Percentiles rank a stretch among this genome's conserved stretches.
phyloP scores from a whole-genome alignment of 2,888 invertebrate genomes.

The Stenolophus ochropezus region DNA sequence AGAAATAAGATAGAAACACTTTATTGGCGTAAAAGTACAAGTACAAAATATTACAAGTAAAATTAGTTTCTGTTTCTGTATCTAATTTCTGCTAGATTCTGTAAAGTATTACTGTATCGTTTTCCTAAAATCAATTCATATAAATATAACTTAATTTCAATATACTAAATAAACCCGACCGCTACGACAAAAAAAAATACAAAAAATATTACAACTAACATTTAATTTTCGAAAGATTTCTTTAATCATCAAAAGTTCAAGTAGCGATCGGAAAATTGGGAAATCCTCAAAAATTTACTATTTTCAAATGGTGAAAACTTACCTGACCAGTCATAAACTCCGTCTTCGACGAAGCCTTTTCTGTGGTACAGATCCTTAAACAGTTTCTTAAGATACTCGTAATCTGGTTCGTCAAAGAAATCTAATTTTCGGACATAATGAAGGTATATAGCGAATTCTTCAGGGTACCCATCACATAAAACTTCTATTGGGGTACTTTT shows the following conservation, averaged over 20 bases:
- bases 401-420: constrained; percentile 99
- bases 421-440: constrained; percentile 97
- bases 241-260: too few relatives aligned
- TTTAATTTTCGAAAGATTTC: too few relatives aligned
- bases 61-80: not conserved
- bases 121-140: too few relatives aligned
- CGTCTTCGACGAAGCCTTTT: constrained; percentile 91
- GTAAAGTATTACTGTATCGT: too few relatives aligned
- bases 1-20: not conserved
- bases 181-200: too few relatives aligned
- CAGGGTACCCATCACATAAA: constrained; percentile 84
- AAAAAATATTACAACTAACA: too few relatives aligned
- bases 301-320: not conserved
- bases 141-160: too few relatives aligned
- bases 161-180: too few relatives aligned
- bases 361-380: constrained; percentile 94
- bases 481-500: constrained; percentile 98
- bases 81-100: not conserved
- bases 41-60: not conserved
- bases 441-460: constrained; percentile 98
- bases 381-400: constrained; percentile 97
- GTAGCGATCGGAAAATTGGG: too few relatives aligned
- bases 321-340: constrained; percentile 97
- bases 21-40: not conserved
- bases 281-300: too few relatives aligned